A percentile compares a stretch with the other conserved stretches of the same genome.
These are phyloP conservation scores for Platycnemis pennipes DNA, from an alignment of 2,888 invertebrate species.

Conservation along the genomic window DNA sequence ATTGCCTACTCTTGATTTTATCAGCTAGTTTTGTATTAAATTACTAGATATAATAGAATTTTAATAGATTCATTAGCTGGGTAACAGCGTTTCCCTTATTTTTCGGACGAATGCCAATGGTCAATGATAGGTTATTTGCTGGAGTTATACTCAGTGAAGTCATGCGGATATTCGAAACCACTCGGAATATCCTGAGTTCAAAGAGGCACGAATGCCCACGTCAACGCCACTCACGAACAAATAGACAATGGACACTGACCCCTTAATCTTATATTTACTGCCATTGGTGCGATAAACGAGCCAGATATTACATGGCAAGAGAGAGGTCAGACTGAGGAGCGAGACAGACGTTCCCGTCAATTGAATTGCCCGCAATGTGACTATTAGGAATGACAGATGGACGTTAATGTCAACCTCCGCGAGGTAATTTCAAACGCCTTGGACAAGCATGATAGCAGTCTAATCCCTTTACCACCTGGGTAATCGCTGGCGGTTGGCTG, in stretches of 20 bases:
- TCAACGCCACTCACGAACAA: background rate
- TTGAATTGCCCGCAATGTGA: background rate
- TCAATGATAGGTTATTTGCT: no score
- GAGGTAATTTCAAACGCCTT: constrained; percentile 19
- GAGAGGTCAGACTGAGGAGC: background rate
- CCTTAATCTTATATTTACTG: background rate
- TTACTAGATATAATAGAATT: no score
- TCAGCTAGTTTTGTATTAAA: no score
- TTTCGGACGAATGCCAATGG: no score
- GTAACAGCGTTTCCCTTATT: no score
- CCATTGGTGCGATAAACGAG: background rate
- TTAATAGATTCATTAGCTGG: no score
- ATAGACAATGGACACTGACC: background rate
- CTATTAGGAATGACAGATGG: constrained; percentile 48
- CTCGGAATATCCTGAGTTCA: no score
- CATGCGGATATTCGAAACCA: no score
- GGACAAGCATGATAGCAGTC: constrained; percentile 4
- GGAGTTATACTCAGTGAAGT: no score
- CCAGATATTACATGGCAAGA: background rate
- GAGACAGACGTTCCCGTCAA: background rate
- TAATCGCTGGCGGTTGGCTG: background rate
- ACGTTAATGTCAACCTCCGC: constrained; percentile 18
- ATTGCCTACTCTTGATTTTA: no score
- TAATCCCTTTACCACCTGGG: constrained; percentile 41
- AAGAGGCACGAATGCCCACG: no score